These are phyloP conservation scores for Gymnogyps californianus DNA, from an alignment of 2,113 vertebrate genomes.

Conservation along the genomic window DNA sequence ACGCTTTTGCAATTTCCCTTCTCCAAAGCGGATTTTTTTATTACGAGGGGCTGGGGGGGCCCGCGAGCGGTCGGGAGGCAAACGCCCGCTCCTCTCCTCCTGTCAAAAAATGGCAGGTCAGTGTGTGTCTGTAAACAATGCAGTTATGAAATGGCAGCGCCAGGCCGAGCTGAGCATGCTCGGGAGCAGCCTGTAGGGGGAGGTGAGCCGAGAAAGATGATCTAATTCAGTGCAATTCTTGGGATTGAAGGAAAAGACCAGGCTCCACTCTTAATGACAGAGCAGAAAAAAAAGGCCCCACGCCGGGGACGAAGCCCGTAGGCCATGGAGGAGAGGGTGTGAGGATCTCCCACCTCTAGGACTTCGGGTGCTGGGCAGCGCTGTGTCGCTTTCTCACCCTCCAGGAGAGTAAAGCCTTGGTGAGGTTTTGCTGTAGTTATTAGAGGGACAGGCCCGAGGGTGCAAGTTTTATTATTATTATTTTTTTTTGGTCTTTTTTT, in stretches of 20 bases:
- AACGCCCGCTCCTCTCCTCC: constrained; percentile 4
- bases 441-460: constrained; percentile 57
- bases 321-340: constrained; percentile 53
- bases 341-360: constrained; percentile 44
- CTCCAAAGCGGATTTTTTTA: background rate
- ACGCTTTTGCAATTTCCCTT: background rate
- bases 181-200: constrained; percentile 81
- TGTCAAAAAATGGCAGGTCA: constrained; percentile 61
- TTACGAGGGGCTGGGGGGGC: background rate
- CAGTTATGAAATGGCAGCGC: constrained; percentile 86
- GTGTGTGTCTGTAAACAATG: constrained; percentile 82
- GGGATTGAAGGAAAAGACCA: constrained; percentile 70
- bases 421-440: constrained; percentile 43
- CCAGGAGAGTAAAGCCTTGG: constrained; percentile 60
- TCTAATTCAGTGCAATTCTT: constrained; percentile 70
- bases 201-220: constrained; percentile 66
- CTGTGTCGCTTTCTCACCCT: constrained; percentile 29
- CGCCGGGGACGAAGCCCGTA: constrained; percentile 53
- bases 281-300: constrained; percentile 65
- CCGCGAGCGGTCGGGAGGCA: background rate
- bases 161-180: constrained; percentile 74
- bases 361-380: constrained; percentile 42
- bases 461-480: background rate
- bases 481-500: background rate
- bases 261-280: constrained; percentile 72